Conservation (phyloP, 2,797 vertebrate species). For the Anisognathus igniventris region DNA sequence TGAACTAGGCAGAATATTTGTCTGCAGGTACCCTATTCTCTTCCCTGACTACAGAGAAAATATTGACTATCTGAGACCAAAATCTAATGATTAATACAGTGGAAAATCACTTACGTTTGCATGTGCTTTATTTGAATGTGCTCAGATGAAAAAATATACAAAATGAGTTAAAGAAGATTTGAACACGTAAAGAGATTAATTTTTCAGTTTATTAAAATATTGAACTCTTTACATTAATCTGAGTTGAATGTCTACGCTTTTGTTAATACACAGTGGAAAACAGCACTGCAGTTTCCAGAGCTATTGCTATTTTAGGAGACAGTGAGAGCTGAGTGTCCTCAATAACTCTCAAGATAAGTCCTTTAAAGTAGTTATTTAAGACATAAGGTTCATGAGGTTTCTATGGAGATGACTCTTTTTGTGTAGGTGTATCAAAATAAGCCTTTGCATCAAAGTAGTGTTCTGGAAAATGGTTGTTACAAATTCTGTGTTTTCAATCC, state of each 20-base stretch:
- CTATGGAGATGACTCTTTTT: conserved; percentile 37
- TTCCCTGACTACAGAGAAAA: background rate
- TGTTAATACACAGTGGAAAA: conserved; percentile 6
- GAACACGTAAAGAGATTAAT: background rate
- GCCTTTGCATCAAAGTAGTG: conserved; percentile 6
- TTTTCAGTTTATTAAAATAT: conserved; percentile 9
- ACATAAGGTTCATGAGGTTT: conserved; percentile 38
- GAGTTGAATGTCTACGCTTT: background rate
- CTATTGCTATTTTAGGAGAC: conserved; percentile 42
- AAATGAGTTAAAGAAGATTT: background rate
- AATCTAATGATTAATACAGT: background rate
- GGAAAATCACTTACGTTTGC: background rate
- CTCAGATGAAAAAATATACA: background rate
- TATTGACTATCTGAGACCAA: background rate
- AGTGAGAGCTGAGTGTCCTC: background rate
- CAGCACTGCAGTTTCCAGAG: background rate
- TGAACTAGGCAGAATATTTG: background rate
- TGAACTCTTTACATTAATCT: background rate
- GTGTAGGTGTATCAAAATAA: conserved; percentile 36
- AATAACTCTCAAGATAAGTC: conserved; percentile 33
- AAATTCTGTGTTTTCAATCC: background rate
- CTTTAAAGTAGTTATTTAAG: conserved; percentile 52
- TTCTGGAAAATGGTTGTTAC: background rate
- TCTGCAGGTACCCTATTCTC: background rate
- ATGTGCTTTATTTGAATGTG: background rate